Base-by-base conservation (phyloP, 1,140 invertebrate genomes). In the Fopius arisanus region DNA sequence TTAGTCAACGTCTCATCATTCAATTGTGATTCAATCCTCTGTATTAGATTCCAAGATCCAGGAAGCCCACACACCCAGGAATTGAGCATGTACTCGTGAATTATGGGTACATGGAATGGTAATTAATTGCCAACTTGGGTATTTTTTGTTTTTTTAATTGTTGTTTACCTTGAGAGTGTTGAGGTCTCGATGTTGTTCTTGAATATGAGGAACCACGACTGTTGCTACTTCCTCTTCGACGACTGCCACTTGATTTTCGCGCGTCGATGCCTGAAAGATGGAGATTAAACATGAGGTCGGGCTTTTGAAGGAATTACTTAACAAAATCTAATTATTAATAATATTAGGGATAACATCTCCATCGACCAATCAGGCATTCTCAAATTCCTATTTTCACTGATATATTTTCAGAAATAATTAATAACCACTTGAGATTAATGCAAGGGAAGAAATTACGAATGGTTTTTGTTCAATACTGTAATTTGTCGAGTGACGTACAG, bases 241-340 rank as follows among this genome's bases (percentile, higher is more conserved):
- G 75, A 33, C 79, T 79, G 40, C 79, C 71, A 16, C 75, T 71
- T 6, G 74, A 80, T 70, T 80, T 82, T 41, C 67, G 63, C 21
- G 80, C 69, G 19, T 81, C 77, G 28, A 73, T 76, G 26, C 76
- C 75, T 41, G 65, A 75, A 68, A 37, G 37, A 1, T 63, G 2
- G 16, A 48, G 14, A 48, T 2, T n/a, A 14, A 48, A 19, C 5
- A 19, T 48, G 43, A 48, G 16, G 2, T 19, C 14, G 4, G 7
- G 33, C 7, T 37, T 10, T 10, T 7, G 12, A 37, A 37, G 33
- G 12, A 12, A 7, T 3, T 5, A 12, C 2, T 3, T 7, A 12
- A 10, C n/a, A n/a, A n/a, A n/a, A n/a, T n/a, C n/a, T n/a, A n/a
- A n/a, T n/a, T n/a, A n/a, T n/a, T n/a, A n/a, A n/a, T n/a, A n/a